Percentiles rank a stretch among this genome's conserved stretches.
phyloP scores from a whole-genome alignment of 1,140 invertebrate species.

The Eufriesea mexicana region DNA sequence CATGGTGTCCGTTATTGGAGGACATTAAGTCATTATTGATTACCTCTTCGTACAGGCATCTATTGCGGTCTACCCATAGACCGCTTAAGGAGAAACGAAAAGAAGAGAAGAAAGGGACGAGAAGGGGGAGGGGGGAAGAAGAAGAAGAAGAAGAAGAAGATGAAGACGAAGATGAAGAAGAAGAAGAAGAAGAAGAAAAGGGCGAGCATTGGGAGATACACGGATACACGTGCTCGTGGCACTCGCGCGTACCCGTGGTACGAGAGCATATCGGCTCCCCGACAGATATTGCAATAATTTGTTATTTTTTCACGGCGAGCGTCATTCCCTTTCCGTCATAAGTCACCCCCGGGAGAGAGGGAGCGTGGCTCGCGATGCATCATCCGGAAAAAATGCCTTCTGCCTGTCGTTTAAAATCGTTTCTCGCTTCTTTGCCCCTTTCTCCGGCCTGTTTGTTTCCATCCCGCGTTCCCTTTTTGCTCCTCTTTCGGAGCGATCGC shows the following conservation, averaged over 20 bases:
- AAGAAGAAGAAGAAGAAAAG: not conserved
- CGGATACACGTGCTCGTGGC: slow-evolving; percentile 50
- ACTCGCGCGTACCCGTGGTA: slow-evolving; percentile 47
- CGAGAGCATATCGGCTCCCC: slow-evolving; percentile 29
- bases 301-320: slow-evolving; percentile 61
- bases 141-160: not conserved
- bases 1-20: slow-evolving; percentile 80
- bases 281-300: slow-evolving; percentile 68
- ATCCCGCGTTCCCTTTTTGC: no score
- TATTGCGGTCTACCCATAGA: slow-evolving; percentile 63
- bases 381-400: slow-evolving; percentile 44
- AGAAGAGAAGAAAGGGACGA: not conserved
- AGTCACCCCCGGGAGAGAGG: slow-evolving; percentile 53
- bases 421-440: not conserved
- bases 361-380: slow-evolving; percentile 43
- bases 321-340: slow-evolving; percentile 60
- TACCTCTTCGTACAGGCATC: slow-evolving; percentile 75
- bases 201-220: slow-evolving; percentile 28
- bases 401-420: slow-evolving; percentile 18
- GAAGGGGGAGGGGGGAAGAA: not conserved
- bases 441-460: no score
- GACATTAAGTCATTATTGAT: slow-evolving; percentile 82
- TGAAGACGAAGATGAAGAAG: not conserved
- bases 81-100: slow-evolving; percentile 60
- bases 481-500: not conserved